Conservation (phyloP, 2,113 vertebrate species). For the Ifrita kowaldi region DNA sequence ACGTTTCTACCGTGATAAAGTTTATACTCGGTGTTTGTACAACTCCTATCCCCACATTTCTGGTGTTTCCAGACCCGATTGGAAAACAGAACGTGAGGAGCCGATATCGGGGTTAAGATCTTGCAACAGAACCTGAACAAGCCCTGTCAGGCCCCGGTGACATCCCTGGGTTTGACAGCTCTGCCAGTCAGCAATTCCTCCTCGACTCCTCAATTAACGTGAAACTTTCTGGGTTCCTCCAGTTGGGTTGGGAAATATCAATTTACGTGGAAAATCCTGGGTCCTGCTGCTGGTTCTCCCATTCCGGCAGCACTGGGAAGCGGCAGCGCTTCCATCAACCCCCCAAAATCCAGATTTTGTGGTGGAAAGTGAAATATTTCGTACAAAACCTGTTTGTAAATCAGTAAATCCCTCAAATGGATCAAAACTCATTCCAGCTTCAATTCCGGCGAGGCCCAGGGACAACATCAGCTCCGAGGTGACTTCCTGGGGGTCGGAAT, state of each 20-base stretch:
- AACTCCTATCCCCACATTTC: not conserved
- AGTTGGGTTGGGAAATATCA: not conserved
- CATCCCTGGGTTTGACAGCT: constrained; percentile 5
- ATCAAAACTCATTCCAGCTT: not conserved
- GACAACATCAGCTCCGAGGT: not conserved
- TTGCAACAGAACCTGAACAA: constrained; percentile 2
- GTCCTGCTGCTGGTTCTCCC: not conserved
- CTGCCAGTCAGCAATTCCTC: constrained; percentile 36
- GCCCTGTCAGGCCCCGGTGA: constrained; percentile 29
- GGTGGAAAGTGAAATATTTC: not conserved
- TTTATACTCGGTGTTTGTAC: rapidly evolving
- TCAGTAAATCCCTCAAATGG: rapidly evolving
- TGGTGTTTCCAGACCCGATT: not conserved
- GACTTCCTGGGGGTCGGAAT: not conserved
- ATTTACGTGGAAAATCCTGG: not conserved
- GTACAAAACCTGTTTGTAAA: rapidly evolving
- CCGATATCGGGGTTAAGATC: not conserved
- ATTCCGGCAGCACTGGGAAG: not conserved
- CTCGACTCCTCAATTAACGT: not conserved
- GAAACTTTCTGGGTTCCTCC: not conserved
- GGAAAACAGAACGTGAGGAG: not conserved
- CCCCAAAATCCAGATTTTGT: not conserved
- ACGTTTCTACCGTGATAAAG: rapidly evolving
- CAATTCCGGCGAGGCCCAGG: not conserved
- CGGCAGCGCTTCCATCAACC: rapidly evolving